Base-by-base conservation (phyloP, 2,888 invertebrate genomes). In the Tholera decimalis region DNA sequence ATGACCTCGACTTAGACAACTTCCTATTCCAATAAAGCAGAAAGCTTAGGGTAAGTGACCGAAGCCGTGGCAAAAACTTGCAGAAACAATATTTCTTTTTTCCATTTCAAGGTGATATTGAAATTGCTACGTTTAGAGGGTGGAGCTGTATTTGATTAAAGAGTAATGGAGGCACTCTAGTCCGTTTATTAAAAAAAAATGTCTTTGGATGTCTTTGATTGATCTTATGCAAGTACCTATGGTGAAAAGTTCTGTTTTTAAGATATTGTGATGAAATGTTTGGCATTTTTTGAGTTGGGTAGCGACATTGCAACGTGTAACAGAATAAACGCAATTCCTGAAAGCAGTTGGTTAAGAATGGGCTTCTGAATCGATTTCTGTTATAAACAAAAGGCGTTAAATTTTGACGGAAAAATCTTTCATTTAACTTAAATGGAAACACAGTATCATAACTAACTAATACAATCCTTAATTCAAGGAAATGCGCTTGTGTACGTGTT, bases 31-130 rank as follows among this genome's bases (percentile, higher is more conserved):
- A 6, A n/a, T n/a, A 37, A 37, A 37, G 5, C 9, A 30, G 11
- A 11, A 11, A 30, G 1, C 30, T 11, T 30, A 35, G 15, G 1
- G 9, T 0, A n/a, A n/a, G n/a, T 0, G n/a, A n/a, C 3, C n/a
- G 5, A 46, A 26, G 5, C n/a, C 46, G n/a, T 5, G 9, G 9
- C n/a, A n/a, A 3, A 26, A 46, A 22, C 13, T 9, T 3, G 5
- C 43, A 50, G 8, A 51, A 30, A 35, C n/a, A 43, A 30, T 2
- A 51, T 39, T 58, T 39, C 57, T 20, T 24, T 18, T 11, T 26
- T 49, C 7, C 4, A 53, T 33, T 51, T 6, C 35, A 43, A 63
- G 37, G 37, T 58, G 33, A 59, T 63, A 39, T 71, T 44, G 58
- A 51, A 47, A 47, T 24, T 50, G 35, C 43, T 24, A 57, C 30